A percentile compares a stretch with the other conserved stretches of the same genome.
phyloP scores from a whole-genome alignment of 2,888 invertebrate genomes.

The Ctena decussata region DNA sequence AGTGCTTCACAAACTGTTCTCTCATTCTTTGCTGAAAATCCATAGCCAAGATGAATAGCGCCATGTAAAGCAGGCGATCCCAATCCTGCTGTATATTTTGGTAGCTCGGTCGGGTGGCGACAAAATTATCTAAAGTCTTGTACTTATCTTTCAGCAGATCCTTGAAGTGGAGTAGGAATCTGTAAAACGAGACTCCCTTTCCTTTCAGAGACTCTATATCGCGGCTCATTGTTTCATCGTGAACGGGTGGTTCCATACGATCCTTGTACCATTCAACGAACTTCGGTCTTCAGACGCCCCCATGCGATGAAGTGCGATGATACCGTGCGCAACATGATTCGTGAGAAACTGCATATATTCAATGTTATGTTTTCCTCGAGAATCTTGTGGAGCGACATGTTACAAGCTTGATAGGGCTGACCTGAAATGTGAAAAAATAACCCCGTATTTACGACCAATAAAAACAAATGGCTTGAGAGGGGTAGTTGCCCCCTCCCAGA shows the following conservation, averaged over 20 bases:
- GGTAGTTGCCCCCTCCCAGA: too few species aligned
- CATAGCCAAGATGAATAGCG: constrained; percentile 61
- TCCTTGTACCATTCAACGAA: constrained; percentile 48
- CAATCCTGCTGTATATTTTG: constrained; percentile 50
- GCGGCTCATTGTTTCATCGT: constrained; percentile 14
- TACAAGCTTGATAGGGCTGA: too few species aligned
- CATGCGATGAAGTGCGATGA: constrained; percentile 57
- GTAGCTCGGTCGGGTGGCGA: constrained; percentile 55
- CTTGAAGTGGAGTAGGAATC: constrained; percentile 37
- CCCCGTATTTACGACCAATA: too few species aligned
- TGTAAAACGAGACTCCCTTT: constrained; percentile 47
- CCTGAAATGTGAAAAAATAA: too few species aligned
- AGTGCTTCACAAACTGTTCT: constrained; percentile 53
- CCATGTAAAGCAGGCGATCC: constrained; percentile 62
- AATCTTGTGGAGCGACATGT: neutral
- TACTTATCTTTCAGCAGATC: constrained; percentile 13
- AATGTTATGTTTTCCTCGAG: constrained; percentile 43
- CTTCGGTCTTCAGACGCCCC: constrained; percentile 36
- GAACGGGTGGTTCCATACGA: constrained; percentile 26
- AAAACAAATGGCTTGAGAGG: too few species aligned
- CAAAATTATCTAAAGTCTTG: constrained; percentile 38
- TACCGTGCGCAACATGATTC: constrained; percentile 58
- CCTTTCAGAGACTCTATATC: constrained; percentile 37
- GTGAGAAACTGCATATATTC: constrained; percentile 49
- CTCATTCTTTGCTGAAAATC: constrained; percentile 38